phyloP scores from a whole-genome alignment of 2,888 invertebrate species.

The Lasioglossum oenotherae region DNA sequence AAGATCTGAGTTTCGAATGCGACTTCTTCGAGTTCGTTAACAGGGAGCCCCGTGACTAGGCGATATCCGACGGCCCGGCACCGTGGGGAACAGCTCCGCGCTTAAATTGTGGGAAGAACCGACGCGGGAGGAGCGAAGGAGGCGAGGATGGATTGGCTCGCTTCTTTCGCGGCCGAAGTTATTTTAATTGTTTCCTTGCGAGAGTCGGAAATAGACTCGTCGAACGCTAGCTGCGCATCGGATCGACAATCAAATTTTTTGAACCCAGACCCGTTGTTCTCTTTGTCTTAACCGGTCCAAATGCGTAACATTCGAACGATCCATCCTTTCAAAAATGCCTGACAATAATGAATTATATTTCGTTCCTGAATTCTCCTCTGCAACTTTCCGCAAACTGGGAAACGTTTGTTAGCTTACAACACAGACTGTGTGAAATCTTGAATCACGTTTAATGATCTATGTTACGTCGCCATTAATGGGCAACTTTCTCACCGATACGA shows the following conservation, averaged over 20 bases:
- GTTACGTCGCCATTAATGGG: too few species aligned
- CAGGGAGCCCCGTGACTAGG: conserved; percentile 66
- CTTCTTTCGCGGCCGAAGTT: conserved; percentile 23
- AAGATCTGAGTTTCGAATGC: conserved; percentile 59
- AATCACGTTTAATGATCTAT: too few species aligned
- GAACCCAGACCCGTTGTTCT: background rate
- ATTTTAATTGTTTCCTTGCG: conserved; percentile 38
- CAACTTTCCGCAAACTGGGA: background rate
- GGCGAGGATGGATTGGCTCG: background rate
- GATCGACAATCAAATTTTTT: background rate
- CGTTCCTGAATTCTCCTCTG: background rate
- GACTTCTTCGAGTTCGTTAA: conserved; percentile 68
- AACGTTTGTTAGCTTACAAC: background rate
- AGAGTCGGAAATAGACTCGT: background rate
- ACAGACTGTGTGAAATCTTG: too few species aligned
- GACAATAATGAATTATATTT: background rate
- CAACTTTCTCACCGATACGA: too few species aligned
- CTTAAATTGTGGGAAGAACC: conserved; percentile 48
- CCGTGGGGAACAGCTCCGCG: conserved; percentile 34
- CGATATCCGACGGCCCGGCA: conserved; percentile 51
- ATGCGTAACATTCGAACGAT: too few species aligned
- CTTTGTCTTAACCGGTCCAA: background rate
- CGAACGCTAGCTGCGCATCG: background rate
- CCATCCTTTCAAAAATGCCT: background rate
- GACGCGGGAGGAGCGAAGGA: background rate